Evolutionary conservation across 1,140 invertebrate species (phyloP), one percentile per base, ranked within the genome.

Genomic region (Pseudomyrmex concolor): DNA sequence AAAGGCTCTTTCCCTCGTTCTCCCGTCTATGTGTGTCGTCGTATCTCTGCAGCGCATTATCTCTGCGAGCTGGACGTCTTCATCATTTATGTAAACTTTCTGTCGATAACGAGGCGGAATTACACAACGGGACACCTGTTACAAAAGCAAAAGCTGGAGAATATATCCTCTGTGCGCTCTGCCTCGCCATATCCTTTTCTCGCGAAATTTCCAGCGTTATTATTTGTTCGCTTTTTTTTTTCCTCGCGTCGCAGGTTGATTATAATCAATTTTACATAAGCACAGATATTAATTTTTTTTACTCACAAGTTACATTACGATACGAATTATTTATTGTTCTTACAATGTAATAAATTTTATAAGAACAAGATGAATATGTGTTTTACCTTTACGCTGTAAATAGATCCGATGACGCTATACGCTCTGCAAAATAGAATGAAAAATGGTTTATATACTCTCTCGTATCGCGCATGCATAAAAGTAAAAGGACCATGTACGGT

Each of bases 1-100:
- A 92, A 91, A 90, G 84, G 86, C 82, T 70, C 80, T 84, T 62
- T 86, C 89, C 86, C 84, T 87, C 85, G 77, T 84, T 86, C 85
- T 85, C 72, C 62, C 54, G 72, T 68, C 70, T 76, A 63, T 50
- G 57, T 50, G 57, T 51, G 17, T 17, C 51, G 73, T 34, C 13
- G 59, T 64, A 81, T 43, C 78, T 25, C 43, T 45, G 34, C 51
- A 34, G 66, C 55, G 54, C 67, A 63, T 57, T 48, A 82, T 43
- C 50, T 82, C 71, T n/a, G 22, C 60, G 57, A 63, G 48, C 22
- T 73, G 57, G 51, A 86, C 63, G 59, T 88, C 86, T 86, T 86
- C 50, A 83, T 81, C 57, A 60, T 70, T 87, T 62, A 64, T 71
- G 68, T 66, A 85, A 89, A 86, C 72, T 73, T 72, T 63, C 43